These are phyloP conservation scores for Acanthosepion pharaonis DNA, from an alignment of 2,888 invertebrate species.

Conservation along the genomic window DNA sequence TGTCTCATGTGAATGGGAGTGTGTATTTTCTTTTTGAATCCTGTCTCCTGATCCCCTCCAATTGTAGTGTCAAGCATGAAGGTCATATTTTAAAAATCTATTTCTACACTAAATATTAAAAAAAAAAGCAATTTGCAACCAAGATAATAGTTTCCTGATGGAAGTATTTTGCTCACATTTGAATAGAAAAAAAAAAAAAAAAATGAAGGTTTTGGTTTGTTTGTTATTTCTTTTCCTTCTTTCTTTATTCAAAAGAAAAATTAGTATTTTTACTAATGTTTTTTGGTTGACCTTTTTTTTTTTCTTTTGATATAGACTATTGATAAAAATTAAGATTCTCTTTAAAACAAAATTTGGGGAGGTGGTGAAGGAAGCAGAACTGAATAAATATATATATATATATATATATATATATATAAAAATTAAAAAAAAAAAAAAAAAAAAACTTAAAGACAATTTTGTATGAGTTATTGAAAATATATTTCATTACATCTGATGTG, in stretches of 20 bases:
- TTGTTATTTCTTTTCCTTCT: not conserved
- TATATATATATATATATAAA: no score
- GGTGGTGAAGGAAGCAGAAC: not conserved
- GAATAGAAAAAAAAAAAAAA: no score
- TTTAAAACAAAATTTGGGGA: not conserved
- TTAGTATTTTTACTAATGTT: not conserved
- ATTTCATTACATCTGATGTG: not conserved
- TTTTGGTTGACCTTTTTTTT: not conserved
- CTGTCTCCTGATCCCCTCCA: not conserved
- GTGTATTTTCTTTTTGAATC: not conserved
- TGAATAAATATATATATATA: not conserved
- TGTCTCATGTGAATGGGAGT: not conserved
- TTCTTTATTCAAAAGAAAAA: not conserved
- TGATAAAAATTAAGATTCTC: not conserved
- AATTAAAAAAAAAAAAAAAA: not conserved
- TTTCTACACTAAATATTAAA: not conserved
- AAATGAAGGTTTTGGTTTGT: not conserved
- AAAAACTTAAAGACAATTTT: not conserved
- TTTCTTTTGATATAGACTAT: not conserved
- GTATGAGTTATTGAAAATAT: conserved; percentile 2
- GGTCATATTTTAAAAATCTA: not conserved
- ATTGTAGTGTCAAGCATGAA: not conserved
- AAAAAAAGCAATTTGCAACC: not conserved
- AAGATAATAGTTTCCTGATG: not conserved
- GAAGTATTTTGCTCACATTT: not conserved